Percentiles rank a stretch among this genome's conserved stretches.
Evolutionary conservation across 2,888 invertebrate genomes (phyloP).

Genomic region (Protodeltote pygarga): DNA sequence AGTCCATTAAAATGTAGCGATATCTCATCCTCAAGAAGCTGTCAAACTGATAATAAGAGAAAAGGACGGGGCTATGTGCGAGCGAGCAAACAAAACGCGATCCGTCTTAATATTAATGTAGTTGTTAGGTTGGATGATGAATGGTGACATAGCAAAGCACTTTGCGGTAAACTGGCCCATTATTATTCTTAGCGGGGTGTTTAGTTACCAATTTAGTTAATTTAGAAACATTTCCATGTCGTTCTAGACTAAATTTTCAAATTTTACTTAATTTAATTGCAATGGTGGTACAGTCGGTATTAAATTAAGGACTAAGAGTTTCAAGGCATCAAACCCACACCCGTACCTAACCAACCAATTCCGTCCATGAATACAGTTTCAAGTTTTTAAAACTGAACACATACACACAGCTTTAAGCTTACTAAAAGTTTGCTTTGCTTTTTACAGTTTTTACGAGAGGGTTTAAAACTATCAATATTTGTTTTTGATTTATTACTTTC

Average conservation of each 20-base stretch:
- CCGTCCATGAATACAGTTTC: no score
- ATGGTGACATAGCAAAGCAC: conserved; percentile 84
- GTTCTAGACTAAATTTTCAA: conserved; percentile 16
- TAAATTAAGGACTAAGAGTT: background rate
- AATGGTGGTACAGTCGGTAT: background rate
- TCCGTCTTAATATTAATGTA: conserved; percentile 81
- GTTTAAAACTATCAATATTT: no score
- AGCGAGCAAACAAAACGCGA: conserved; percentile 60
- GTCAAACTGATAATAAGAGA: conserved; percentile 71
- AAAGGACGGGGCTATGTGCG: conserved; percentile 55
- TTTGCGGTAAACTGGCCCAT: conserved; percentile 77
- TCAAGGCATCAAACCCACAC: conserved; percentile 19
- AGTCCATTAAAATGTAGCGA: conserved; percentile 52
- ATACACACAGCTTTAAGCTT: no score
- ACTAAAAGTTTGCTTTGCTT: no score
- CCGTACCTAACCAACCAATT: no score
- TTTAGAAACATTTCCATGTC: conserved; percentile 54
- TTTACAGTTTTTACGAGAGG: no score
- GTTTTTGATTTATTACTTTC: no score
- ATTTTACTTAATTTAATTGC: conserved; percentile 7
- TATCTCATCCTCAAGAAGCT: conserved; percentile 58
- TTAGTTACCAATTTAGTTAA: conserved; percentile 69
- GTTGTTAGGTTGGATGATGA: conserved; percentile 75
- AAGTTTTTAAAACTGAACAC: no score
- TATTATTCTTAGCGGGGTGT: conserved; percentile 75